A percentile compares a stretch with the other conserved stretches of the same genome.
Conservation (phyloP, 2,888 invertebrate species). For the Steinernema carpocapsae region DNA sequence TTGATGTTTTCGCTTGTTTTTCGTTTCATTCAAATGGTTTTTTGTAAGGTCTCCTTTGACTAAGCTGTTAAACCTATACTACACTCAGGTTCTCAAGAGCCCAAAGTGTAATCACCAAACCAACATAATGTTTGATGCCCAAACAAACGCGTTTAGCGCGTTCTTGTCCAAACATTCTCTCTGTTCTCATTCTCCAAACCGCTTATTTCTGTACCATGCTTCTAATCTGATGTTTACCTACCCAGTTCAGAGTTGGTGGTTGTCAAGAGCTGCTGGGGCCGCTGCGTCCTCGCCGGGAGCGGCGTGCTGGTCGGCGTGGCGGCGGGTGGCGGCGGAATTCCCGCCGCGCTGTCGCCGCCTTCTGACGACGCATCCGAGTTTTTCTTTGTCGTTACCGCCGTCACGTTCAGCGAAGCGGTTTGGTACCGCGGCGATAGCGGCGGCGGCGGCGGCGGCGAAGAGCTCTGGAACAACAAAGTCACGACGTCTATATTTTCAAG, state of each 20-base stretch:
- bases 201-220: too few species aligned
- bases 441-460: slow-evolving; percentile 16
- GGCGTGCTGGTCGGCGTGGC: slow-evolving; percentile 22
- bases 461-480: slow-evolving; percentile 12
- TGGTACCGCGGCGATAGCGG: slow-evolving; percentile 19
- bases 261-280: slow-evolving; percentile 1
- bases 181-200: too few species aligned
- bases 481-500: background rate
- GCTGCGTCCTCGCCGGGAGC: background rate
- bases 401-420: slow-evolving; percentile 17
- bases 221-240: background rate
- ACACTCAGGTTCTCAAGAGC: too few species aligned
- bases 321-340: slow-evolving; percentile 1
- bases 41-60: too few species aligned
- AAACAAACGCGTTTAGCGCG: too few species aligned
- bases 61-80: too few species aligned
- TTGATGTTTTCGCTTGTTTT: too few species aligned
- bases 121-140: too few species aligned
- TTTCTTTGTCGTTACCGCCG: background rate
- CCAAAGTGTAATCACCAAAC: too few species aligned
- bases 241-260: slow-evolving; percentile 5
- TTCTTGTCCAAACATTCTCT: too few species aligned
- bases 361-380: background rate
- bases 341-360: background rate
- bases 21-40: too few species aligned